phyloP scores from a whole-genome alignment of 2,797 vertebrate genomes.

The Vultur gryphus region DNA sequence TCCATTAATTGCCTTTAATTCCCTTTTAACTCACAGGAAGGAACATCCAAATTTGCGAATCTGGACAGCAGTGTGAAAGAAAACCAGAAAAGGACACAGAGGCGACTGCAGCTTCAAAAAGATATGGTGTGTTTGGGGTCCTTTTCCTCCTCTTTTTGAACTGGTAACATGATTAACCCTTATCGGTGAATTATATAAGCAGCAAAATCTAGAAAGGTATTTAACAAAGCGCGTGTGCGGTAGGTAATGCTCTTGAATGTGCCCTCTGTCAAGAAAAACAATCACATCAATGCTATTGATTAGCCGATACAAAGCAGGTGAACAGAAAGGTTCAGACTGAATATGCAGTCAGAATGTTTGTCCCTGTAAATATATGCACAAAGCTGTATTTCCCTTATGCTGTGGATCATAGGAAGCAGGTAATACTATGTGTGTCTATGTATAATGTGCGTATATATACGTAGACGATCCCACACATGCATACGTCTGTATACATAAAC shows the following conservation, averaged over 20 bases:
- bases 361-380: background rate
- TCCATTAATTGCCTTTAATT: background rate
- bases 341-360: background rate
- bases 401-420: background rate
- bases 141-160: background rate
- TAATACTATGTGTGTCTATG: too few relatives aligned
- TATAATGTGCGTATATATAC: background rate
- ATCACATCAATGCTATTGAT: background rate
- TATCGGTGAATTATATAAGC: background rate
- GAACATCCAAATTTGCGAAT: slow-evolving; percentile 95
- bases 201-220: background rate
- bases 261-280: background rate
- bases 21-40: slow-evolving; percentile 79
- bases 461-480: too few relatives aligned
- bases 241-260: background rate
- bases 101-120: slow-evolving; percentile 89
- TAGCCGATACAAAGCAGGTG: background rate
- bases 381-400: background rate
- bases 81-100: slow-evolving; percentile 92
- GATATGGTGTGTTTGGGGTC: slow-evolving; percentile 80
- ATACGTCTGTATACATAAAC: background rate
- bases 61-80: slow-evolving; percentile 91
- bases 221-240: background rate
- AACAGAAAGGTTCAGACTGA: background rate
- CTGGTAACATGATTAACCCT: background rate